Evolutionary conservation across 2,797 vertebrate genomes (phyloP).

Genomic region (Eulemur coronatus): DNA sequence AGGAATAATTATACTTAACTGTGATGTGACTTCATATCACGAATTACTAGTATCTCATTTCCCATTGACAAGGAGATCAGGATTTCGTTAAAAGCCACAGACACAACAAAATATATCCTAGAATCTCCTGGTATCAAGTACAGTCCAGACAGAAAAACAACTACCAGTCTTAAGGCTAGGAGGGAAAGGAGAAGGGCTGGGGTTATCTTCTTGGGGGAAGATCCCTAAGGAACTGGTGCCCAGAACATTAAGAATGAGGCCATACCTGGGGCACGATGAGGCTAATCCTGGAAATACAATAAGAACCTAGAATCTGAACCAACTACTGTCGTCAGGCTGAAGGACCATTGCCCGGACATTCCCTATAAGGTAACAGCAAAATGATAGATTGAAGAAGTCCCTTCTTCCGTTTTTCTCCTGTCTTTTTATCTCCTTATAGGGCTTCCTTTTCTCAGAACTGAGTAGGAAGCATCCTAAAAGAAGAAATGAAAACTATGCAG

Average conservation of each 20-base stretch:
- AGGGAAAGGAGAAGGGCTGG: background rate
- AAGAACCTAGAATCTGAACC: background rate
- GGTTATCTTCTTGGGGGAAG: background rate
- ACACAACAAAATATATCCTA: background rate
- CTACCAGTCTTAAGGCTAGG: background rate
- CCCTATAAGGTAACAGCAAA: background rate
- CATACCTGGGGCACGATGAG: background rate
- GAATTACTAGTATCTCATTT: background rate
- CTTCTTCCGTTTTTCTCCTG: background rate
- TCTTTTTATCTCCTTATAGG: background rate
- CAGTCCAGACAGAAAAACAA: background rate
- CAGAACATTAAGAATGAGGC: background rate
- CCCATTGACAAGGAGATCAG: background rate
- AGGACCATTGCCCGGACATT: no score
- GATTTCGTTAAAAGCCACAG: background rate
- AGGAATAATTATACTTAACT: background rate
- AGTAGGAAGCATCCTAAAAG: background rate
- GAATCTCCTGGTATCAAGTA: background rate
- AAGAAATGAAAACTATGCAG: background rate
- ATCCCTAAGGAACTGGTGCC: background rate
- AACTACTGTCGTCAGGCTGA: no score
- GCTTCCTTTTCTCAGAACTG: background rate
- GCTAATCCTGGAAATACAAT: background rate
- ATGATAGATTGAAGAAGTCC: accelerated
- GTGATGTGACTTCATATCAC: background rate